These are phyloP conservation scores for Aepyceros melampus DNA, from an alignment of 2,113 vertebrate genomes.

Conservation along the genomic window DNA sequence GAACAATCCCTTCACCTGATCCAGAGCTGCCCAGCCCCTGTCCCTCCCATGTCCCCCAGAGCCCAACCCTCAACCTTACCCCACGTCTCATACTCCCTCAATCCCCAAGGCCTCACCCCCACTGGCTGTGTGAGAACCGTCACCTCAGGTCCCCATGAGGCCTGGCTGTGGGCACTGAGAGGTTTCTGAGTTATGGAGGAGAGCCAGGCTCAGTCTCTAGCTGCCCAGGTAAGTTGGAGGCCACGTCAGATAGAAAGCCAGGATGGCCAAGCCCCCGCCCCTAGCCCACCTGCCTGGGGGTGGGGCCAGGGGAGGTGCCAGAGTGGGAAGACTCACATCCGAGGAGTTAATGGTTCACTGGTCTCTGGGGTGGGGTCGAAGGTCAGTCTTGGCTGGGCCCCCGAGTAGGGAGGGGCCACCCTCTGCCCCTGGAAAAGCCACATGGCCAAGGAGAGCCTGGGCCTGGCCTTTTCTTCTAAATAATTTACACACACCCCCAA, in stretches of 20 bases:
- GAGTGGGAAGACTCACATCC: conserved; percentile 42
- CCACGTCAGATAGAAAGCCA: conserved; percentile 42
- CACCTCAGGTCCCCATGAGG: neutral
- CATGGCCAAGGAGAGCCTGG: conserved; percentile 38
- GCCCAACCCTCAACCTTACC: neutral
- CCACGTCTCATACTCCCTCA: neutral
- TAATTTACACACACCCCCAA: neutral
- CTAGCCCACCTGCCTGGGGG: conserved; percentile 52
- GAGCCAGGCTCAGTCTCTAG: neutral
- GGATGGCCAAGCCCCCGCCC: neutral
- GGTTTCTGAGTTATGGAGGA: neutral
- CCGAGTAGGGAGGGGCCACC: conserved; percentile 49
- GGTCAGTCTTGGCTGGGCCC: conserved; percentile 41
- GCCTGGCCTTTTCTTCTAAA: neutral
- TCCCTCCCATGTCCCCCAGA: neutral
- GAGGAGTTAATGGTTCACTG: conserved; percentile 75
- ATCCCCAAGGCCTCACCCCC: neutral
- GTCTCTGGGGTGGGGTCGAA: conserved; percentile 59
- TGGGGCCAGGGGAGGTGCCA: conserved; percentile 24
- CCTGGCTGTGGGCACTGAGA: neutral
- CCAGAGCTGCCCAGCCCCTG: neutral
- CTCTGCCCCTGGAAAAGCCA: conserved; percentile 45
- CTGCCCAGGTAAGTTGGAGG: conserved; percentile 19
- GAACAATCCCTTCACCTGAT: neutral
- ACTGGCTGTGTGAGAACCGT: neutral